Conservation (phyloP, 92 coral and sea anemone genomes). For the Epizoanthus rinbou region DNA sequence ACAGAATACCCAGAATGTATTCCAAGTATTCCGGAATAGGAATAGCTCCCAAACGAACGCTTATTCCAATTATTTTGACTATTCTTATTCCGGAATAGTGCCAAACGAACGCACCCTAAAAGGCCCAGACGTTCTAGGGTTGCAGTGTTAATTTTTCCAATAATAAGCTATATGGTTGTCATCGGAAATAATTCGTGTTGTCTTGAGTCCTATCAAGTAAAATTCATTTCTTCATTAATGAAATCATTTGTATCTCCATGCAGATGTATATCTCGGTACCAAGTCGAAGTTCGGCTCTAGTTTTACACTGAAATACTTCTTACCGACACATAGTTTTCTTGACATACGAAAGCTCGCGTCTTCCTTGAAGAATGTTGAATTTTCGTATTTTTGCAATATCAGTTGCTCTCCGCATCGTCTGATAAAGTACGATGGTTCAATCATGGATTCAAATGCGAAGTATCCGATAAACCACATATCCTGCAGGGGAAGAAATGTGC, state of each 20-base stretch:
- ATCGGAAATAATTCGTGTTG: too few relatives aligned
- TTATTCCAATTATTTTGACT: too few relatives aligned
- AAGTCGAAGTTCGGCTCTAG: neutral
- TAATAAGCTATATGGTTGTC: too few relatives aligned
- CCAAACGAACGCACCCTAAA: too few relatives aligned
- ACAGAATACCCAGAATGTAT: too few relatives aligned
- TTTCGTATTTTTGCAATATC: slow-evolving; percentile 87
- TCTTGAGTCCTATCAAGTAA: neutral
- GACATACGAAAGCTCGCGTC: slow-evolving; percentile 92
- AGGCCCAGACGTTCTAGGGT: too few relatives aligned
- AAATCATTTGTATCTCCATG: too few relatives aligned
- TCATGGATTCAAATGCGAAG: slow-evolving; percentile 89
- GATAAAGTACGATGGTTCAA: slow-evolving; percentile 89
- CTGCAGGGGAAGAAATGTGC: slow-evolving; percentile 88
- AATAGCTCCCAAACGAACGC: too few relatives aligned
- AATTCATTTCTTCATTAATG: neutral
- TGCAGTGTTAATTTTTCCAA: too few relatives aligned
- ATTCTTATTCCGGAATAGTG: too few relatives aligned
- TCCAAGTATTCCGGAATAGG: too few relatives aligned
- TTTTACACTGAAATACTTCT: slow-evolving; percentile 4
- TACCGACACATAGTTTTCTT: slow-evolving; percentile 88
- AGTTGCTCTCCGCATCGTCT: slow-evolving; percentile 83
- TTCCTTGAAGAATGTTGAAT: slow-evolving; percentile 91
- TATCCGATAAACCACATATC: slow-evolving; percentile 95
- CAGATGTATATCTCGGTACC: too few relatives aligned